A percentile compares a stretch with the other conserved stretches of the same genome.
phyloP scores from a whole-genome alignment of 2,797 vertebrate genomes.

The Rhabdomys pumilio region DNA sequence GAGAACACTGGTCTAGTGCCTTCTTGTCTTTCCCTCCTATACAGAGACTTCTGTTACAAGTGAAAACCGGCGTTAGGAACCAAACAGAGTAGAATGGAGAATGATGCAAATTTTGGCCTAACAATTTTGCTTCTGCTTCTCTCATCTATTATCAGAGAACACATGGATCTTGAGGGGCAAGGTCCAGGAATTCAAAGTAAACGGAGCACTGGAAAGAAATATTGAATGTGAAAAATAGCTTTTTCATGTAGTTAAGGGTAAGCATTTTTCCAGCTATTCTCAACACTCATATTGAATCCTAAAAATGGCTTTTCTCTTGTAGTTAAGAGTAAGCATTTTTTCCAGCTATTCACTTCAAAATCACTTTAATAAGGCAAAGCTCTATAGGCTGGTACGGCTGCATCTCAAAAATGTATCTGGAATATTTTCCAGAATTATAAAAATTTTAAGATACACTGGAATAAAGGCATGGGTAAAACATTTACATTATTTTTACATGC shows the following conservation, averaged over 20 bases:
- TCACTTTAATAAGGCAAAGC: conserved; percentile 75
- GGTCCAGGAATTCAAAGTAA: conserved; percentile 74
- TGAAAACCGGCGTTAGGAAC: conserved; percentile 53
- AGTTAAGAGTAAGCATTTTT: conserved; percentile 80
- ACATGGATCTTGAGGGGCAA: conserved; percentile 43
- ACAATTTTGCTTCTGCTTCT: conserved; percentile 72
- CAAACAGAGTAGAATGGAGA: conserved; percentile 17
- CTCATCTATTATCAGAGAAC: conserved; percentile 60
- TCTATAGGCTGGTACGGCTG: conserved; percentile 67
- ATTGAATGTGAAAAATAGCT: conserved; percentile 75
- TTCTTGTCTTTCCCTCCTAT: background rate
- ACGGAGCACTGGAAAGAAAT: conserved; percentile 75
- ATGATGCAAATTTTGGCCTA: conserved; percentile 59
- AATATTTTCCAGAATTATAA: conserved; percentile 76
- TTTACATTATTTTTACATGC: conserved; percentile 53
- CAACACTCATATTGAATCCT: conserved; percentile 76
- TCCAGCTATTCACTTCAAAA: conserved; percentile 78
- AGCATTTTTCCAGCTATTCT: conserved; percentile 79
- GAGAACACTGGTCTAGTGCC: background rate
- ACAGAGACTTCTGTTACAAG: conserved; percentile 4
- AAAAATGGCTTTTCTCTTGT: conserved; percentile 79
- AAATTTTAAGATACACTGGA: conserved; percentile 57
- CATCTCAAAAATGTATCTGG: conserved; percentile 72
- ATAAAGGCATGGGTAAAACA: conserved; percentile 71
- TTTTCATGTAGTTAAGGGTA: conserved; percentile 78